phyloP scores from a whole-genome alignment of 1,140 invertebrate genomes.

The Andrena cerasifolii region DNA sequence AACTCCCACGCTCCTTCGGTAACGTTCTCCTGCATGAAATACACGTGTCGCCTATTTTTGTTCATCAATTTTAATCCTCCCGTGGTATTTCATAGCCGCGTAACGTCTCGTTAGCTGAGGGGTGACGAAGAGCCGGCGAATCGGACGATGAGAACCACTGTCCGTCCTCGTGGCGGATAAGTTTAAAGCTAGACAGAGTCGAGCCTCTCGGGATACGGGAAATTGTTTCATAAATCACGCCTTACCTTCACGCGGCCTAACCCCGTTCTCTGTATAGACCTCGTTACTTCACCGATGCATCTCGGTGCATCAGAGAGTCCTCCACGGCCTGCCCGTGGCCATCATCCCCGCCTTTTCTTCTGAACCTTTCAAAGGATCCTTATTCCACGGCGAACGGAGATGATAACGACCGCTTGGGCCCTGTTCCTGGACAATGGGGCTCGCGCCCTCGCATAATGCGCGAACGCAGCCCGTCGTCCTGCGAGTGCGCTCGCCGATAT shows the following conservation, averaged over 20 bases:
- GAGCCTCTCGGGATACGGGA: conserved; percentile 38
- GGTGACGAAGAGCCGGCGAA: too few relatives aligned
- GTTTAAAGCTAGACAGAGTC: conserved; percentile 34
- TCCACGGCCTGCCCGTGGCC: neutral
- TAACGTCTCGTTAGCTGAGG: too few relatives aligned
- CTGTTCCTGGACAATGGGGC: conserved; percentile 30
- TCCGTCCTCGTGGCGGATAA: conserved; percentile 17
- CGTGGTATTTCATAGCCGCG: too few relatives aligned
- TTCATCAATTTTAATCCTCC: too few relatives aligned
- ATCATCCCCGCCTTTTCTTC: conserved; percentile 22
- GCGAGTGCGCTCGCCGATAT: neutral
- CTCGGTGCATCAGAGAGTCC: neutral
- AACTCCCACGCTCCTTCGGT: too few relatives aligned
- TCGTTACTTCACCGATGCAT: conserved; percentile 51
- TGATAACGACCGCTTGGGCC: conserved; percentile 54
- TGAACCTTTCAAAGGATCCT: conserved; percentile 39
- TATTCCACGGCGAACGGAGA: conserved; percentile 38
- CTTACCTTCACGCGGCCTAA: conserved; percentile 30
- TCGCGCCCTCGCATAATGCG: conserved; percentile 29
- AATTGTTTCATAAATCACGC: conserved; percentile 65
- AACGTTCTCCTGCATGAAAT: too few relatives aligned
- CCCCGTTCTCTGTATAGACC: conserved; percentile 35
- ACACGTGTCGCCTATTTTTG: too few relatives aligned
- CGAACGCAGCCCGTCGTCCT: neutral
- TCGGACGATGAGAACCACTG: neutral